A percentile compares a stretch with the other conserved stretches of the same genome.
Conservation (phyloP, 2,888 invertebrate genomes). For the Epinotia nisella region DNA sequence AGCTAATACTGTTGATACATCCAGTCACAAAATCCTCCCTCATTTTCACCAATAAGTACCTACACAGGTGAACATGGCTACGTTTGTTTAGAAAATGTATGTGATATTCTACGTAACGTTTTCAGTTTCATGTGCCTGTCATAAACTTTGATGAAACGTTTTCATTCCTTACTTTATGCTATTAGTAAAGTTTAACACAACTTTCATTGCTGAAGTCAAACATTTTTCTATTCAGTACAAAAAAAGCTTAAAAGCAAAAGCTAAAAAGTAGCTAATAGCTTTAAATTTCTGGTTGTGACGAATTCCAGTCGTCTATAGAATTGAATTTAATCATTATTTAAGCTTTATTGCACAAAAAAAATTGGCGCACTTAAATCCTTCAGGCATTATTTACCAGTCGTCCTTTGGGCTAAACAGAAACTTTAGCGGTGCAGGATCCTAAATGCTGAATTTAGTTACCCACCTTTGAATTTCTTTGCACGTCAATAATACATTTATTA, state of each 20-base stretch:
- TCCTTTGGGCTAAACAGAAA: no score
- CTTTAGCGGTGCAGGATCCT: no score
- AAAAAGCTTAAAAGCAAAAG: no score
- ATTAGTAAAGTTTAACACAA: conserved; percentile 15
- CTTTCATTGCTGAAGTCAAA: conserved; percentile 10
- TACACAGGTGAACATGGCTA: no score
- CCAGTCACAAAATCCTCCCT: neutral
- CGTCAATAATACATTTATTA: neutral
- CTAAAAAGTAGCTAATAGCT: neutral
- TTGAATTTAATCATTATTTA: no score
- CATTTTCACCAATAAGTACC: neutral
- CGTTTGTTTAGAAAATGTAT: conserved; percentile 3
- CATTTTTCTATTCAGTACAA: neutral
- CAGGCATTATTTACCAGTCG: no score
- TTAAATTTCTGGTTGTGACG: neutral
- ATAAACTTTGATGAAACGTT: conserved; percentile 24
- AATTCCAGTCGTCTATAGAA: neutral
- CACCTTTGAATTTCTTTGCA: neutral
- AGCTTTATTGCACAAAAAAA: no score
- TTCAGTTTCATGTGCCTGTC: neutral
- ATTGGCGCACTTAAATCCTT: no score
- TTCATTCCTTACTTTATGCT: conserved; percentile 28
- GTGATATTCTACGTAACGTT: neutral
- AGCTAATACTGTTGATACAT: conserved; percentile 13
- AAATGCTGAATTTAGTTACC: no score